Percentiles rank a stretch among this genome's conserved stretches.
These are phyloP conservation scores for Aphidius ervi DNA, from an alignment of 1,140 invertebrate species.

Conservation along the genomic window DNA sequence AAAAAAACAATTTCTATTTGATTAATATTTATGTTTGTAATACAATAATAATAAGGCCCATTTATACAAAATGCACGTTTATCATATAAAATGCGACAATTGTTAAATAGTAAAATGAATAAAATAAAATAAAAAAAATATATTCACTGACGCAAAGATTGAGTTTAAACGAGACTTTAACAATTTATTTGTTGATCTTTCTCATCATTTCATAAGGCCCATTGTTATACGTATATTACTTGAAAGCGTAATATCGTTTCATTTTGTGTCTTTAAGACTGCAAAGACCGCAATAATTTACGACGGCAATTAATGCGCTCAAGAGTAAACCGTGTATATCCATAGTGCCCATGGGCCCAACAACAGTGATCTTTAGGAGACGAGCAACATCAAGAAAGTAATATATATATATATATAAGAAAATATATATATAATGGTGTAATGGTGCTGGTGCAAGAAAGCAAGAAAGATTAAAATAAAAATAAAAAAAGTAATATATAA, in stretches of 20 bases:
- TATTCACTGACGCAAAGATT: too few relatives aligned
- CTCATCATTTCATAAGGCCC: not conserved
- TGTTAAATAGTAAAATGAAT: too few relatives aligned
- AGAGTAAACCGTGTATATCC: slow-evolving; percentile 44
- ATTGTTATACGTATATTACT: slow-evolving; percentile 11
- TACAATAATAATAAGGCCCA: too few relatives aligned
- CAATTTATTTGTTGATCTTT: slow-evolving; percentile 2
- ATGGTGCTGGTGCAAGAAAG: slow-evolving; percentile 13
- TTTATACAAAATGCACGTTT: too few relatives aligned
- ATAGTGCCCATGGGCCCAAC: slow-evolving; percentile 21
- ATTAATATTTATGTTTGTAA: too few relatives aligned
- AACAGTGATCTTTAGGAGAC: slow-evolving; percentile 10
- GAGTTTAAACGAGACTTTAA: not conserved
- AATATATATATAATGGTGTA: slow-evolving; percentile 9
- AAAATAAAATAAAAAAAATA: too few relatives aligned
- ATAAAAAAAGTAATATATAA: slow-evolving; percentile 7
- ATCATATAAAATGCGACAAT: too few relatives aligned
- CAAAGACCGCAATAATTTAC: slow-evolving; percentile 53
- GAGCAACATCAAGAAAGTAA: not conserved
- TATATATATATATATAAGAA: not conserved
- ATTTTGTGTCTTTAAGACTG: slow-evolving; percentile 34
- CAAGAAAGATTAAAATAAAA: slow-evolving; percentile 12
- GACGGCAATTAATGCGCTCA: slow-evolving; percentile 53
- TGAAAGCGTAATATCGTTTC: slow-evolving; percentile 28
- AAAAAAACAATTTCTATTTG: too few relatives aligned